Evolutionary conservation across 2,888 invertebrate genomes (phyloP), one percentile per base, ranked within the genome.

Genomic region (Lepas anatifera): DNA sequence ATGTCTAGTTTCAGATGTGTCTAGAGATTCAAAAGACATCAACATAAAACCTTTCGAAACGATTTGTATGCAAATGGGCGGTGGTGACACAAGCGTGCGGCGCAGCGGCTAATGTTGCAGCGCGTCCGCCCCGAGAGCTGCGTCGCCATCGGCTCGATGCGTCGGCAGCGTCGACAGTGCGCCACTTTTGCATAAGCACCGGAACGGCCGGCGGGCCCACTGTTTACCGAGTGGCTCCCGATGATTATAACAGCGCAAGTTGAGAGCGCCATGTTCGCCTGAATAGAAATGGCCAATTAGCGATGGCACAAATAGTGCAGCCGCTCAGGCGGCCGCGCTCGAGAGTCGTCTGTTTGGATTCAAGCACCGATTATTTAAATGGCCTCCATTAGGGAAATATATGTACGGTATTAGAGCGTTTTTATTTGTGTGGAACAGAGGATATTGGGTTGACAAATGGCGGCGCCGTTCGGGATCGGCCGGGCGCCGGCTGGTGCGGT

Each of bases 1-100:
- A 58, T 58, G 18, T 13, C 1, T 32, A 29, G 58, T 32, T 58
- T 32, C 58, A 58, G 58, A 58, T 58, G 58, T 58, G 58, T 58
- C 58, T 32, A 58, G 58, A 58, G 58, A 58, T 58, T 58, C 58
- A 58, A 58, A 58, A 58, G 58, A 58, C 58, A 58, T 58, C 58
- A 58, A 58, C 58, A 58, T 32, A 58, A 58, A 58, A 58, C 58
- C 58, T 58, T 58, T 58, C 58, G 32, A 58, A 58, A 27, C 58
- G 58, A 58, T 58, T 18, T 58, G 58, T 58, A 58, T 58, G 58
- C 32, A 58, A 58, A 58, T 58, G 58, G 6, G 16, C 11, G n/a
- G 32, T 11, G 16, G 58, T 58, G 58, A 58, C 58, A 58, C 22
- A 22, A 18, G 58, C 32, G 58, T 27, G 58, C 6, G 16, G 58